Evolutionary conservation across 2,797 vertebrate species (phyloP).

Genomic region (Centropyge bicolor): DNA sequence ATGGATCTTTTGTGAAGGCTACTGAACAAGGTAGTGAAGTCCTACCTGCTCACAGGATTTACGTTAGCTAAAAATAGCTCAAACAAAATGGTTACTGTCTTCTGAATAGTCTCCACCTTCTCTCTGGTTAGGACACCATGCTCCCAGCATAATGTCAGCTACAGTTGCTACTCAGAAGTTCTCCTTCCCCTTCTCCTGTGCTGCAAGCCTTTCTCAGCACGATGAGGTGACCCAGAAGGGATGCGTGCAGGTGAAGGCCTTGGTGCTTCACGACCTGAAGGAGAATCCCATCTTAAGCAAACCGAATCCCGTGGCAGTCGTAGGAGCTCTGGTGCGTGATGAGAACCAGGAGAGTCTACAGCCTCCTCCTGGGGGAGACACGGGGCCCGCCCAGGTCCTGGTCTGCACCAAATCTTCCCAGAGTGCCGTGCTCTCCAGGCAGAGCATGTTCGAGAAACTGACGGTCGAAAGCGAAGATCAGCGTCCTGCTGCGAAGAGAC

Average conservation of each 20-base stretch:
- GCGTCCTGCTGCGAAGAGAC: slow-evolving; percentile 83
- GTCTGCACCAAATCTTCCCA: slow-evolving; percentile 31
- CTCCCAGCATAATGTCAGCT: slow-evolving; percentile 76
- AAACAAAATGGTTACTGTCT: slow-evolving; percentile 30
- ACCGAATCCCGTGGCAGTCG: background rate
- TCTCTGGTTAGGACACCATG: slow-evolving; percentile 69
- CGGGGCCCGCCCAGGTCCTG: background rate
- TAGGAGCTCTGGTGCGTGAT: slow-evolving; percentile 41
- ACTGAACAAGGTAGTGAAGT: background rate
- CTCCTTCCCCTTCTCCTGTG: slow-evolving; percentile 78
- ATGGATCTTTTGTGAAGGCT: slow-evolving; percentile 4
- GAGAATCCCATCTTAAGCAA: slow-evolving; percentile 32
- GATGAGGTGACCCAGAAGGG: slow-evolving; percentile 58
- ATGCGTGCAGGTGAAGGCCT: slow-evolving; percentile 60
- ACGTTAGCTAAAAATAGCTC: slow-evolving; percentile 30
- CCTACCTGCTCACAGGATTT: slow-evolving; percentile 19
- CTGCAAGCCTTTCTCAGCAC: slow-evolving; percentile 49
- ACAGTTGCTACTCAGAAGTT: slow-evolving; percentile 81
- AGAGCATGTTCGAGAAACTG: slow-evolving; percentile 72
- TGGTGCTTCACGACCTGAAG: slow-evolving; percentile 41
- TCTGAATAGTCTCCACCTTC: slow-evolving; percentile 24
- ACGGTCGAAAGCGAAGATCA: slow-evolving; percentile 78
- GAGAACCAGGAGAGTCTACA: slow-evolving; percentile 33
- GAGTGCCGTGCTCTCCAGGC: slow-evolving; percentile 49
- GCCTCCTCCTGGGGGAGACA: background rate